These are phyloP conservation scores for Cromileptes altivelis DNA, from an alignment of 2,113 vertebrate species.

Conservation along the genomic window DNA sequence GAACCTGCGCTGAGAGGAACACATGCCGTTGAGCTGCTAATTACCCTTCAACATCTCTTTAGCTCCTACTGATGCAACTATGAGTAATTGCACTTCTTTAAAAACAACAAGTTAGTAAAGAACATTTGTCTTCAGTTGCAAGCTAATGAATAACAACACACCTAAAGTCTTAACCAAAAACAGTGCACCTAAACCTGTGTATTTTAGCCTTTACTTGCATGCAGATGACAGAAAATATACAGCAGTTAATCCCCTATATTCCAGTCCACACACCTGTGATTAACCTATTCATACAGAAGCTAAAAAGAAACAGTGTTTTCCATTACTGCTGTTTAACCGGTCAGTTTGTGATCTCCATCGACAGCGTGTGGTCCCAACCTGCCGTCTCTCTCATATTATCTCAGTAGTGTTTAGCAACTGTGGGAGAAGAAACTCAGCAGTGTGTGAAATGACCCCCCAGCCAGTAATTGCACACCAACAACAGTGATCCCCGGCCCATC, in stretches of 20 bases:
- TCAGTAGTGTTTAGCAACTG: conserved; percentile 85
- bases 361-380: conserved; percentile 81
- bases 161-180: neutral
- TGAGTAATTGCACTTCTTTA: neutral
- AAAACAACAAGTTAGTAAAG: conserved; percentile 5
- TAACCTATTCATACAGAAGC: neutral
- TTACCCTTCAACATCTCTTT: conserved; percentile 62
- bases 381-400: conserved; percentile 71
- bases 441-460: conserved; percentile 80
- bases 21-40: conserved; percentile 85
- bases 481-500: conserved; percentile 85
- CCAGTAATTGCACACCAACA: conserved; percentile 77
- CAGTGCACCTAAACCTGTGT: neutral
- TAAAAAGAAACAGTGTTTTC: conserved; percentile 22
- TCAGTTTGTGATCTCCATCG: conserved; percentile 69
- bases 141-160: neutral
- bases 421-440: conserved; percentile 71
- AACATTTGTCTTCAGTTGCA: neutral
- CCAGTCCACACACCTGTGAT: neutral
- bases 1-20: conserved; percentile 87
- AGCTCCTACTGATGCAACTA: conserved; percentile 46
- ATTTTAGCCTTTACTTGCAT: neutral
- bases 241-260: neutral
- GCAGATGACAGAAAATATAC: neutral
- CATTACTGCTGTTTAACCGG: conserved; percentile 72